phyloP scores from a whole-genome alignment of 2,797 vertebrate species.

The Paedocypris micromegethes region DNA sequence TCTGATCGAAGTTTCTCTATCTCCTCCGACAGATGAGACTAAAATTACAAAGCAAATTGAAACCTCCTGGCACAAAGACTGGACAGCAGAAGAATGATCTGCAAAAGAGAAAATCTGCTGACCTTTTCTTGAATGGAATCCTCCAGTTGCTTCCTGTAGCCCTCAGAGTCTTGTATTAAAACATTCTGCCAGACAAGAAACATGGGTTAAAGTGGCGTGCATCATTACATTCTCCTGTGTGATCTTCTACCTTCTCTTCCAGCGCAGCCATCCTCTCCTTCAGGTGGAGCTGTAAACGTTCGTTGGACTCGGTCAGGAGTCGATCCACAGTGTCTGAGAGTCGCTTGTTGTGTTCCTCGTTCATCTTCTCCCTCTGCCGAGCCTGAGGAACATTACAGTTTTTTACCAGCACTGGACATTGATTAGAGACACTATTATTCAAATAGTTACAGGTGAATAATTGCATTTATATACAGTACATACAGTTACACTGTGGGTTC shows the following conservation, averaged over 20 bases:
- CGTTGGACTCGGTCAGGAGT: conserved; percentile 95
- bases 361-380: conserved; percentile 98
- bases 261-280: conserved; percentile 97
- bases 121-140: conserved; percentile 97
- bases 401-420: background rate
- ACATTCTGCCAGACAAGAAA: conserved; percentile 75
- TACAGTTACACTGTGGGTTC: too few relatives aligned
- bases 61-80: conserved; percentile 6
- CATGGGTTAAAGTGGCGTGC: background rate
- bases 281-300: conserved; percentile 92
- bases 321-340: conserved; percentile 95
- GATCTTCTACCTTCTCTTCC: conserved; percentile 85
- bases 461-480: too few relatives aligned
- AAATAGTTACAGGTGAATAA: too few relatives aligned
- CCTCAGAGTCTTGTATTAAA: conserved; percentile 95
- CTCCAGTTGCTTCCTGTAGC: conserved; percentile 92
- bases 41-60: conserved; percentile 35
- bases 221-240: background rate
- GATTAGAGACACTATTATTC: too few relatives aligned
- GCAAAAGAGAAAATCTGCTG: conserved; percentile 36
- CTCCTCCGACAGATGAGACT: conserved; percentile 92
- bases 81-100: background rate
- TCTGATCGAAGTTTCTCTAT: conserved; percentile 92
- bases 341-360: conserved; percentile 97
- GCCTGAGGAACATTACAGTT: conserved; percentile 70